Evolutionary conservation across 2,888 invertebrate genomes (phyloP).

Genomic region (Apamea crenata): DNA sequence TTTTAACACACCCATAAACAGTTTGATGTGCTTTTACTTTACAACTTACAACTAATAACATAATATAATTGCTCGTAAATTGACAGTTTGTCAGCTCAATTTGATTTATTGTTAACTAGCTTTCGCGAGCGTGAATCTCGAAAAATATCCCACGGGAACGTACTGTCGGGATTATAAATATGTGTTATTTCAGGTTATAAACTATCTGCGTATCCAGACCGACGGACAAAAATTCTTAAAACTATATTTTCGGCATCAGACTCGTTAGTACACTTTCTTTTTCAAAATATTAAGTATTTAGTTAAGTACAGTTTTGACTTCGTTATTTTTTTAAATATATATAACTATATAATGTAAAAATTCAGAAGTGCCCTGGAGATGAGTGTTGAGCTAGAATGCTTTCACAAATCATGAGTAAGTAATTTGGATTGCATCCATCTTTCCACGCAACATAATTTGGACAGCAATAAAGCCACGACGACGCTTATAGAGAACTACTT

Average conservation of each 20-base stretch:
- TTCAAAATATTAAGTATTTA: too few relatives aligned
- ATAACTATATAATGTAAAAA: not conserved
- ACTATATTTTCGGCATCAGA: not conserved
- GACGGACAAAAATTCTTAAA: not conserved
- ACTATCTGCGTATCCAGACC: not conserved
- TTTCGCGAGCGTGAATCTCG: not conserved
- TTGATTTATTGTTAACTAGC: constrained; percentile 7
- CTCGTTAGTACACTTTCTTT: not conserved
- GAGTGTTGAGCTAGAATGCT: not conserved
- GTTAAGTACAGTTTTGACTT: not conserved
- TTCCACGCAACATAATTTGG: constrained; percentile 23
- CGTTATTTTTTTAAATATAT: not conserved
- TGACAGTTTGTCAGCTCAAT: constrained; percentile 23
- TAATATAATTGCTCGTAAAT: constrained; percentile 29
- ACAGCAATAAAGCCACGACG: constrained; percentile 16
- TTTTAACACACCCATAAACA: constrained; percentile 71
- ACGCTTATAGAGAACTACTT: constrained; percentile 33
- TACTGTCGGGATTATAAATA: not conserved
- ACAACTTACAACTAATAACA: constrained; percentile 46
- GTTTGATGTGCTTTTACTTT: constrained; percentile 59
- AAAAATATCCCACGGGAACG: not conserved
- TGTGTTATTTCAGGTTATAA: not conserved
- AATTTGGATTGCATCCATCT: constrained; percentile 38
- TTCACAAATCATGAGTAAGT: not conserved
- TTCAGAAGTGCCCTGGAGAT: not conserved